Evolutionary conservation across 2,113 vertebrate species (phyloP).

Genomic region (Pluvialis apricaria): DNA sequence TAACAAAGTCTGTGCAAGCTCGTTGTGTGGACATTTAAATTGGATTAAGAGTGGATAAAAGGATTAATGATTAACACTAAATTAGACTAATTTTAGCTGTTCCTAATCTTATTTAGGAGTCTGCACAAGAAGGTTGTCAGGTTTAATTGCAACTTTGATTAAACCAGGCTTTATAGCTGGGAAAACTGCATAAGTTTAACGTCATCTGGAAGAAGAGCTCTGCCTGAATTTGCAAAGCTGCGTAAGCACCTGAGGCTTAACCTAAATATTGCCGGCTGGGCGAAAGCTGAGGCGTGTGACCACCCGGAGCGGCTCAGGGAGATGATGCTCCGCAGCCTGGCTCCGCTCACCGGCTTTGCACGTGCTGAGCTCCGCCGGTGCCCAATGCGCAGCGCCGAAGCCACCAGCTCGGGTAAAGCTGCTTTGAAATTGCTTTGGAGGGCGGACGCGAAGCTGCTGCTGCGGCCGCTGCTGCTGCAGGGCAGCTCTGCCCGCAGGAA

Average conservation of each 20-base stretch:
- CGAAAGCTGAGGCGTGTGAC: accelerated
- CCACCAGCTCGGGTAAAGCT: not conserved
- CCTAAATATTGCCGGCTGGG: accelerated
- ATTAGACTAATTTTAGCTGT: constrained; percentile 63
- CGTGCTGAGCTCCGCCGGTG: accelerated
- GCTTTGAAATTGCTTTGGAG: not conserved
- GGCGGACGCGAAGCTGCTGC: accelerated
- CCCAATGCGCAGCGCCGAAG: accelerated
- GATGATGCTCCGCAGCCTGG: not conserved
- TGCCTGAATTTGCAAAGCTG: not conserved
- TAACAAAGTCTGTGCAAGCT: not conserved
- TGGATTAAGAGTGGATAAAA: constrained; percentile 32
- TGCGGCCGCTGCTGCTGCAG: accelerated
- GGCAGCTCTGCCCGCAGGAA: not conserved
- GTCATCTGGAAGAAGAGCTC: not conserved
- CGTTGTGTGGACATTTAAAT: constrained; percentile 15
- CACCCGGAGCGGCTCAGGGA: not conserved
- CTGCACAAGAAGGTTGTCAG: not conserved
- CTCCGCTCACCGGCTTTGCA: accelerated
- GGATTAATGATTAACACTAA: constrained; percentile 47
- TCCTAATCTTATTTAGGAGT: constrained; percentile 21
- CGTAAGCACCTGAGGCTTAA: not conserved
- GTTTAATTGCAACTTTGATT: constrained; percentile 32
- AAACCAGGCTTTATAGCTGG: not conserved
- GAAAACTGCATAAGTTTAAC: not conserved